phyloP scores from a whole-genome alignment of 2,113 vertebrate genomes.

The Osmerus mordax region DNA sequence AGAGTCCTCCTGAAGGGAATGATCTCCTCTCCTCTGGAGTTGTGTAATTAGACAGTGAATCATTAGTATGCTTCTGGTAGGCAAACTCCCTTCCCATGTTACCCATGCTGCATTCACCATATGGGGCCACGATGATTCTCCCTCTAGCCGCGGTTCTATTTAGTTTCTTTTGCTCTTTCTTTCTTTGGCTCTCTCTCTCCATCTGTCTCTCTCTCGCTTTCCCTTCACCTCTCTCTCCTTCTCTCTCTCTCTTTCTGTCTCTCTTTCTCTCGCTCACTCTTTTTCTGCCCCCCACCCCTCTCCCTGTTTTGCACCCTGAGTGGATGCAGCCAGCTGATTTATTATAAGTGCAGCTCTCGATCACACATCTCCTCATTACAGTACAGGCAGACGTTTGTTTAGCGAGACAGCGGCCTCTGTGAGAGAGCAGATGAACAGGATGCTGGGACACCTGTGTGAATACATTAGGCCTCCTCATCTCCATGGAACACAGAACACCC shows the following conservation, averaged over 20 bases:
- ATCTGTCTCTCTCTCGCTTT: neutral
- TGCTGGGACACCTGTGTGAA: slow-evolving; percentile 40
- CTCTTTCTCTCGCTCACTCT: neutral
- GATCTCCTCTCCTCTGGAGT: neutral
- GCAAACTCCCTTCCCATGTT: slow-evolving; percentile 31
- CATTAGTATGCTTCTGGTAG: slow-evolving; percentile 45
- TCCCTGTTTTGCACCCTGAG: neutral
- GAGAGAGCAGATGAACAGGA: slow-evolving; percentile 29
- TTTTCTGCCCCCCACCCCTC: neutral
- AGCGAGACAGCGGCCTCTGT: slow-evolving; percentile 20
- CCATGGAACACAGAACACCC: neutral
- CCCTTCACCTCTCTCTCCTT: no score
- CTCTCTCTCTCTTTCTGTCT: neutral
- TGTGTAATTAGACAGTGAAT: slow-evolving; percentile 38
- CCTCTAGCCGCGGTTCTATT: neutral
- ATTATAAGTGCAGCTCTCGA: slow-evolving; percentile 3
- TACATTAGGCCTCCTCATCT: slow-evolving; percentile 44
- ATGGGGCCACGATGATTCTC: slow-evolving; percentile 32
- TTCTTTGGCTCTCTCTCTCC: slow-evolving; percentile 10
- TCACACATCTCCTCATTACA: slow-evolving; percentile 7
- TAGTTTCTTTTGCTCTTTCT: no score
- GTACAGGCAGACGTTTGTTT: slow-evolving; percentile 35
- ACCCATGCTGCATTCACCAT: slow-evolving; percentile 36
- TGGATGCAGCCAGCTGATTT: slow-evolving; percentile 1
- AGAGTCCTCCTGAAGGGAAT: neutral